Conservation (phyloP, 1,140 invertebrate species). For the Magallana gigas region DNA sequence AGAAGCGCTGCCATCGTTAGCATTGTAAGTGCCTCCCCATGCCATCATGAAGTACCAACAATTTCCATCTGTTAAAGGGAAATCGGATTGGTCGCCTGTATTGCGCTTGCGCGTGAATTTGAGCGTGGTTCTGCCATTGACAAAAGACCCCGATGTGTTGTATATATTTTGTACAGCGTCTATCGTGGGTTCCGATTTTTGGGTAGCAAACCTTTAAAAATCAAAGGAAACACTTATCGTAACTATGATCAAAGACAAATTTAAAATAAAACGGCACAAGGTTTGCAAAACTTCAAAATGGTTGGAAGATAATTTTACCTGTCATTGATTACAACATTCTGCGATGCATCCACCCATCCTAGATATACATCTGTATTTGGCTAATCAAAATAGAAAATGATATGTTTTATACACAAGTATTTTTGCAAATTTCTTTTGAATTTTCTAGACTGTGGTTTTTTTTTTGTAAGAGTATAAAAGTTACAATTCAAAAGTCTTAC, state of each 20-base stretch:
- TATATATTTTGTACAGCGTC: conserved; percentile 30
- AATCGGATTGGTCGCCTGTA: conserved; percentile 42
- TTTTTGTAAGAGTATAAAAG: no score
- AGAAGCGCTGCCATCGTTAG: neutral
- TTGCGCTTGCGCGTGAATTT: conserved; percentile 40
- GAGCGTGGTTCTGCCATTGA: neutral
- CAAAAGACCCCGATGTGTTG: neutral
- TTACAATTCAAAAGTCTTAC: conserved; percentile 38
- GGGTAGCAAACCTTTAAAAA: neutral
- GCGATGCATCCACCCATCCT: neutral
- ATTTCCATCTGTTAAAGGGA: conserved; percentile 2
- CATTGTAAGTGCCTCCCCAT: conserved; percentile 4
- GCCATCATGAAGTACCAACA: conserved; percentile 40
- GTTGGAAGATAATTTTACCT: neutral
- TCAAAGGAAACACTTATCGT: no score
- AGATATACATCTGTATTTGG: neutral
- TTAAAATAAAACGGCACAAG: no score
- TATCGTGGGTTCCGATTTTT: neutral
- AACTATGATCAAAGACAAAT: no score
- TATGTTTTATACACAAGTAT: no score
- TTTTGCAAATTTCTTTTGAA: no score
- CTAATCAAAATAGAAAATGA: neutral
- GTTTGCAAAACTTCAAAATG: no score
- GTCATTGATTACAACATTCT: neutral
- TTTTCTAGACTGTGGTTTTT: no score